Evolutionary conservation across 1,140 invertebrate genomes (phyloP).

Genomic region (Zaprionus ghesquierei): DNA sequence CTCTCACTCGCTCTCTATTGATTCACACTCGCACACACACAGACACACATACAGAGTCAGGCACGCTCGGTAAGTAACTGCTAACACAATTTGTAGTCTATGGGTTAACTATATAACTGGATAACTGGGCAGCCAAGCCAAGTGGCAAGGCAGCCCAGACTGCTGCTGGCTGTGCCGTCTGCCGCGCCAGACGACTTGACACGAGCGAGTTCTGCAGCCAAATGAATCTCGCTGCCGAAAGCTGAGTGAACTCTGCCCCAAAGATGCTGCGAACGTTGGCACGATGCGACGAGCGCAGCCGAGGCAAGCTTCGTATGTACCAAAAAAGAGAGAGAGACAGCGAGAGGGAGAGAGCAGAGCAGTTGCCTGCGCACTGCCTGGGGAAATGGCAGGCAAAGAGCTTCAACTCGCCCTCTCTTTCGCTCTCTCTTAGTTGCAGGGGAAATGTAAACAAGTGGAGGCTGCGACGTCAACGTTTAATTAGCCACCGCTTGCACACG

Average conservation of each 20-base stretch:
- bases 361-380: not conserved
- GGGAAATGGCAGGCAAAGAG: not conserved
- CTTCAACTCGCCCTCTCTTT: not conserved
- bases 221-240: conserved; percentile 63
- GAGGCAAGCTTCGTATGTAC: conserved; percentile 21
- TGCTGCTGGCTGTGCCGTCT: conserved; percentile 12
- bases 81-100: conserved; percentile 47
- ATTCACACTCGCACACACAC: conserved; percentile 24
- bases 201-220: conserved; percentile 79
- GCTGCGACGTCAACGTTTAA: conserved; percentile 65
- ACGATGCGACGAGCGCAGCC: conserved; percentile 5
- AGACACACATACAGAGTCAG: not conserved
- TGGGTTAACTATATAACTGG: conserved; percentile 38
- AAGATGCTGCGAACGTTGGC: conserved; percentile 66
- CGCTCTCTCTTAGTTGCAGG: conserved; percentile 12
- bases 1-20: conserved; percentile 11
- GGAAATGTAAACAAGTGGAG: conserved; percentile 77
- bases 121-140: conserved; percentile 22
- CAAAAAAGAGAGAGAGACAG: not conserved
- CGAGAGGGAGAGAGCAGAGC: conserved; percentile 1
- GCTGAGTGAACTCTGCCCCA: conserved; percentile 38
- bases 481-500: conserved; percentile 82
- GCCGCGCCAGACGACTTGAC: conserved; percentile 64
- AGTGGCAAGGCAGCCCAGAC: not conserved
- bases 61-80: conserved; percentile 40